A percentile compares a stretch with the other conserved stretches of the same genome.
Evolutionary conservation across 2,113 vertebrate species (phyloP).

Genomic region (Zeus faber): DNA sequence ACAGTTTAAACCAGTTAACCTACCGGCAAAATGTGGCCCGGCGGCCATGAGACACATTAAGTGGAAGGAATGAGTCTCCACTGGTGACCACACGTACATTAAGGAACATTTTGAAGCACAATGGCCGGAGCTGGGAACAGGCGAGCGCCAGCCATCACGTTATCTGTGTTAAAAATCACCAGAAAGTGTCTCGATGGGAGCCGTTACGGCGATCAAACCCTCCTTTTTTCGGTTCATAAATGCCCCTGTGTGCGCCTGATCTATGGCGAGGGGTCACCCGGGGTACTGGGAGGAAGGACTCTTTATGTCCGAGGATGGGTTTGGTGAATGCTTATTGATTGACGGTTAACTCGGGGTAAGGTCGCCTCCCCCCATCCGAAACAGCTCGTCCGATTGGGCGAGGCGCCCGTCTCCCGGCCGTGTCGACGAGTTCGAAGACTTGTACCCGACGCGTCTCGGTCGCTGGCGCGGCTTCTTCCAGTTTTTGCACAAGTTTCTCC

Average conservation of each 20-base stretch:
- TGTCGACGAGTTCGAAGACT: conserved; percentile 17
- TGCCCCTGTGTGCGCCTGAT: conserved; percentile 22
- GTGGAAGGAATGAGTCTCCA: conserved; percentile 8
- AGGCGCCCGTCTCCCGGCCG: conserved; percentile 13
- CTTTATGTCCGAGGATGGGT: conserved; percentile 20
- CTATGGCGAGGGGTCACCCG: conserved; percentile 16
- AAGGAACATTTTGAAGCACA: conserved; percentile 18
- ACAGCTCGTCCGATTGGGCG: conserved; percentile 26
- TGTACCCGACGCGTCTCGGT: not conserved
- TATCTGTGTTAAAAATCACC: conserved; percentile 27
- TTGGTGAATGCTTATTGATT: conserved; percentile 49
- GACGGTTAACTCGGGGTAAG: conserved; percentile 42
- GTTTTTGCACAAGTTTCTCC: not conserved
- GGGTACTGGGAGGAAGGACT: conserved; percentile 16
- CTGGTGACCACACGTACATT: conserved; percentile 15
- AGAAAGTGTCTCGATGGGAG: conserved; percentile 27
- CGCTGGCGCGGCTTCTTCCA: not conserved
- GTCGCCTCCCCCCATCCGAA: conserved; percentile 41
- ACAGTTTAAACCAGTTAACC: too few relatives aligned
- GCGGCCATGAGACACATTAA: conserved; percentile 21
- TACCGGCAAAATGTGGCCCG: too few relatives aligned
- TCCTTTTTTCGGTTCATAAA: conserved; percentile 23
- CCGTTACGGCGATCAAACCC: conserved; percentile 32
- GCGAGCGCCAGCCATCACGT: conserved; percentile 13
- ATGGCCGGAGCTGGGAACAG: not conserved